Base-by-base conservation (phyloP, 2,888 invertebrate genomes). In the Ellobium chinense region DNA sequence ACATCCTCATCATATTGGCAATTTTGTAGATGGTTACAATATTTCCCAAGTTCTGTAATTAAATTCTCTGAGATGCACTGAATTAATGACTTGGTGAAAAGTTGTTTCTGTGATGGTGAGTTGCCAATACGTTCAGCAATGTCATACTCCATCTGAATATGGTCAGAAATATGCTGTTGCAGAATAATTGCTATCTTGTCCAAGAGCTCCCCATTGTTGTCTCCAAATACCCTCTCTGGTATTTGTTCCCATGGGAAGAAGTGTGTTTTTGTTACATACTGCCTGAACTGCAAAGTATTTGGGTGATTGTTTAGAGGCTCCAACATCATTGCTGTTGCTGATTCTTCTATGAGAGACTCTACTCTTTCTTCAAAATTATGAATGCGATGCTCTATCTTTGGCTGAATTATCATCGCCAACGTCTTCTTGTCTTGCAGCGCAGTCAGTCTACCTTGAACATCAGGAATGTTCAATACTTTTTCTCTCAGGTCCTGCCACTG, bases 261-360 rank as follows among this genome's bases (percentile, higher is more conserved):
- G 90, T 96, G 95, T 3, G 96, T 97, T 92, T 95, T 95, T 5
- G 98, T 98, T 77, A 96, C 94, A 91, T 95, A 95, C 89, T 97
- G 96, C 54, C 95, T 94, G 76, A 96, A 93, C 0, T 95, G 94
- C 90, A 97, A 92, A 9, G 66, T 95, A 78, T 46, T 66, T 70
- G 63, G 89, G 83, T 39, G 80, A 36, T 34, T 27, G 36, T 78
- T 84, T 27, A 34, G 46, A 5, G 72, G 78, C 37, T 31, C 68
- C 68, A 80, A 39, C 12, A 24, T 56, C 37, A 79, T 39, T 9
- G 65, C 68, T 4, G 27, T 56, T 56, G 73, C 77, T 65, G 77
- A 77, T 14, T 77, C 63, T 27, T 78, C 58, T 37, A 73, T 60
- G 1, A 83, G 69, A 3, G 58, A 65, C 3, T 73, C 62, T 1